Base-by-base conservation (phyloP, 1,140 invertebrate species). In the Ooceraea biroi region DNA sequence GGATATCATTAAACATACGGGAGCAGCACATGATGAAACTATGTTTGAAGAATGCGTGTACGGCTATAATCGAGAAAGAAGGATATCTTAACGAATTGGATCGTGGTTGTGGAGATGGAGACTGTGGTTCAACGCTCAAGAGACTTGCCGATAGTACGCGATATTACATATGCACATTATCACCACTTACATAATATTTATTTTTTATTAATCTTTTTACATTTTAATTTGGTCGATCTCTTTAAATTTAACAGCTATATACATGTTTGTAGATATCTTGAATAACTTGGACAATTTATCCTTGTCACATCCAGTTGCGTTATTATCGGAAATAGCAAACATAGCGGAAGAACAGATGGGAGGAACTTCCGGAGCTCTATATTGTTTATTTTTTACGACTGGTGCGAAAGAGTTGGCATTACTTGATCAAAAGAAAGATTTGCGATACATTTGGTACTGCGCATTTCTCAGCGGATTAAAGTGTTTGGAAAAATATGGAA, bases 21-120 rank as follows among this genome's bases (percentile, higher is more conserved):
- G 83, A 95, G 36, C 92, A 94, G 83, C 80, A 89, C 3, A 80
- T 96, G 8, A 86, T 96, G 0, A 94, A 93, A 71, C 86, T 86
- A 3, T 95, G 95, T 86, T 85, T 97, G n/a, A 58, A 86, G 65
- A 91, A 89, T 41, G 95, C 95, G 12, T 95, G 95, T 50, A 78
- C 94, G 41, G 93, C 90, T 5, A 85, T 98, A 36, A 93, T 96
- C 19, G 88, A 94, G 22, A 94, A 95, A 48, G 96, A 97, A 90
- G 88, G 93, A 0, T 83, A 94, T 8, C 93, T 98, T 1, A 98
- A 98, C 92, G 91, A 94, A 30, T 91, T 98, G 17, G 97, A 98
- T 91, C 95, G 95, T 0, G 96, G 96, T 5, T 96, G 96, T 91
- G 98, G 98, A 1, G 98, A 98, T 91, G 97, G 97, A 0, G 97